Evolutionary conservation across 2,888 invertebrate species (phyloP), one percentile per base, ranked within the genome.

Genomic region (Hypselothyrea guttata): DNA sequence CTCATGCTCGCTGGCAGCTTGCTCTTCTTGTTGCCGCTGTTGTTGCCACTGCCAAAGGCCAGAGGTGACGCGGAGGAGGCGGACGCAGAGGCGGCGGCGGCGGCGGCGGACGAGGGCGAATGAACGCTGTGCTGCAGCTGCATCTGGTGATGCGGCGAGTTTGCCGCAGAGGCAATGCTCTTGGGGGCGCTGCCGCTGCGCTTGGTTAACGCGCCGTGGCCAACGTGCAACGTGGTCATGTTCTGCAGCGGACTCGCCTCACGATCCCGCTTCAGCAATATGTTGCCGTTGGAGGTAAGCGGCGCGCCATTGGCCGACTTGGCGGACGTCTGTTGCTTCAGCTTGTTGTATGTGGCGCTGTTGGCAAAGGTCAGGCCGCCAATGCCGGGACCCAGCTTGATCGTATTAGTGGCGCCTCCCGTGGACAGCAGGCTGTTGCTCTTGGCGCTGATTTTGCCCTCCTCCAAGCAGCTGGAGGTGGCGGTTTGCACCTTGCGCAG

Each of bases 321-420:
- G 7, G 65, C 71, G 7, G 63, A 68, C 2, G 84, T 66, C 37
- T 87, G 87, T 34, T 90, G 89, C 70, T 90, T 90, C 3, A 90
- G 65, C 55, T 90, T 90, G 48, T 89, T 88, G 58, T 89, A 90
- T 0, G 90, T 88, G 15, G 88, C 84, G 66, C 89, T 90, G 54
- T 90, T 90, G 18, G 89, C 89, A 71, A 90, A 90, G 8, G 90
- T 89, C 18, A 90, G 71, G 0, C 90, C 90, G 13, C 90, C 90
- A 47, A 90, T 90, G 11, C 90, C 90, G 0, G 90, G 88, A 2
- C 88, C 90, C 45, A 90, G 65, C 61, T 90, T 90, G 4, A 90
- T 90, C 15, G 90, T 90, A 60, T 88, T 90, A 7, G 87, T 82
- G 9, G 70, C 63, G 4, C 66, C 55, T 4, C 45, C 52, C 1